phyloP scores from a whole-genome alignment of 2,888 invertebrate genomes.

The Chromoteleia sp. region DNA sequence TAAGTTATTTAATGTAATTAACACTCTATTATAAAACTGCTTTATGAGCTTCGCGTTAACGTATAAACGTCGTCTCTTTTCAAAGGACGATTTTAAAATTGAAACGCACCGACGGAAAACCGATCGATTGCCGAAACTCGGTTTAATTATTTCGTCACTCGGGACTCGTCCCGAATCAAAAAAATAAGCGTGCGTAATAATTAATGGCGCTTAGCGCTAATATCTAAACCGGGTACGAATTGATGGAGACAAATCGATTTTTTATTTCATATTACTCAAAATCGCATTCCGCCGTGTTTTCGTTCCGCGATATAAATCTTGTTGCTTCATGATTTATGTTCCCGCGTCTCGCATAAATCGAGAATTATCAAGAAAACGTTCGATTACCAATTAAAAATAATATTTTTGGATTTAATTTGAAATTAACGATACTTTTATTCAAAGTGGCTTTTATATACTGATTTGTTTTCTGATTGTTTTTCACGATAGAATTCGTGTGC shows the following conservation, averaged over 20 bases:
- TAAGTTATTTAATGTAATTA: slow-evolving; percentile 35
- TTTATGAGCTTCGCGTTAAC: not conserved
- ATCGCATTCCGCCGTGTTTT: no score
- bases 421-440: slow-evolving; percentile 4
- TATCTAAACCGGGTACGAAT: no score
- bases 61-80: not conserved
- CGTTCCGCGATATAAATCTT: no score
- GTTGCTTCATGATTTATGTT: not conserved
- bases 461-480: no score
- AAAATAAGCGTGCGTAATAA: not conserved
- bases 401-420: not conserved
- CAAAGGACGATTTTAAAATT: not conserved
- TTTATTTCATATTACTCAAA: no score
- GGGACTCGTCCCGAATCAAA: not conserved
- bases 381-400: slow-evolving; percentile 6
- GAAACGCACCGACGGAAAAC: not conserved
- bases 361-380: not conserved
- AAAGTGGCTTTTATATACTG: no score
- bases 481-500: no score
- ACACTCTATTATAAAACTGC: slow-evolving; percentile 40
- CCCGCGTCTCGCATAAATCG: not conserved
- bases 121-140: slow-evolving; percentile 16
- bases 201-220: no score
- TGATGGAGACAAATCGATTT: no score
- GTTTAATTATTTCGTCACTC: slow-evolving; percentile 16